These are phyloP conservation scores for Caenorhabditis sinica DNA, from an alignment of 2,888 invertebrate species.

Conservation along the genomic window DNA sequence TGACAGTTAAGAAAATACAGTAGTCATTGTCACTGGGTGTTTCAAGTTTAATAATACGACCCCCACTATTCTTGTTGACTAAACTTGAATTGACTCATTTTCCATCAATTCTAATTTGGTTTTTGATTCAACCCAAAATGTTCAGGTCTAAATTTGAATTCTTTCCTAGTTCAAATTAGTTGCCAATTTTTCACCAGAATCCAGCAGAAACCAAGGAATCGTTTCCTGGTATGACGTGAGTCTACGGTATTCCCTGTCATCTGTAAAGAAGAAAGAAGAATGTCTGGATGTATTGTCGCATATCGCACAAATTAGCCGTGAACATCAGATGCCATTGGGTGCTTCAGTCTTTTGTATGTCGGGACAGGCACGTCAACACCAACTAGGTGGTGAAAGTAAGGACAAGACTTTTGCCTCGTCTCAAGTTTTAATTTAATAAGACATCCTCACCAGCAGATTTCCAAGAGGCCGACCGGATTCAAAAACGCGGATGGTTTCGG, in stretches of 20 bases:
- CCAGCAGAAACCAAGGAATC: neutral
- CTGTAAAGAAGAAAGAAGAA: neutral
- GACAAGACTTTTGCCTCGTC: constrained; percentile 46
- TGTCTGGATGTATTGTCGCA: constrained; percentile 35
- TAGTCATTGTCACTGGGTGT: constrained; percentile 29
- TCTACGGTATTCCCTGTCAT: neutral
- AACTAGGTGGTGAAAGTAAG: constrained; percentile 38
- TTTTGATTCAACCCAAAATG: constrained; percentile 23
- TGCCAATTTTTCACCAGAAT: neutral
- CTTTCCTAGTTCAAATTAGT: neutral
- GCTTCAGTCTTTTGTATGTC: constrained; percentile 50
- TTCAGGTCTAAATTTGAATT: neutral
- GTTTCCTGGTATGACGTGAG: neutral
- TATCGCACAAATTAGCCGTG: constrained; percentile 60
- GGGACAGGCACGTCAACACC: constrained; percentile 32
- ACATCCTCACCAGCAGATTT: constrained; percentile 36
- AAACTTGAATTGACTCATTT: constrained; percentile 57
- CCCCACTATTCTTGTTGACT: constrained; percentile 42
- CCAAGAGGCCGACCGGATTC: constrained; percentile 48
- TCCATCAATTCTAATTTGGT: constrained; percentile 35
- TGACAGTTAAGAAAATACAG: constrained; percentile 46
- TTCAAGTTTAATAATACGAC: constrained; percentile 47
- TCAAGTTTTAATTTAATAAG: constrained; percentile 60
- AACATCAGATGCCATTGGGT: constrained; percentile 57
- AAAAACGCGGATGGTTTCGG: constrained; percentile 38